Conservation (phyloP, 2,888 invertebrate species). For the Teleogryllus oceanicus region DNA sequence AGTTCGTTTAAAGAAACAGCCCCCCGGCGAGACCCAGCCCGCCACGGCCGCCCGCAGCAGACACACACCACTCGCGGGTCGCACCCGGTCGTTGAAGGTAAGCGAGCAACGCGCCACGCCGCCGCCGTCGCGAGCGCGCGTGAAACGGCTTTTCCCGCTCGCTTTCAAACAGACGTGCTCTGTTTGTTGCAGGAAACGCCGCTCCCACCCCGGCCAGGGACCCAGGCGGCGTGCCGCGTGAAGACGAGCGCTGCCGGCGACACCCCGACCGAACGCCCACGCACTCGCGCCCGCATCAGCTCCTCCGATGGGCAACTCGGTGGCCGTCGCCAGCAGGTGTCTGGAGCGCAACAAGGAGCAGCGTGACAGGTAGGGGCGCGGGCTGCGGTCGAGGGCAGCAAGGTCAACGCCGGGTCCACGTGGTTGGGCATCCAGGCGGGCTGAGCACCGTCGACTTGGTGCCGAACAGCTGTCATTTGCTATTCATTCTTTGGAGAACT, state of each 20-base stretch:
- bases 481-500: no score
- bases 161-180: neutral
- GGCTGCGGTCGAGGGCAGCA: no score
- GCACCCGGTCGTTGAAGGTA: no score
- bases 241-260: neutral
- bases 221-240: neutral
- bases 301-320: neutral
- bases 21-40: no score
- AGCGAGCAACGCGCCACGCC: neutral
- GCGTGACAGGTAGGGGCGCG: neutral
- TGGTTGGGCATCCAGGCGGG: no score
- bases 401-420: no score
- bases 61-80: no score
- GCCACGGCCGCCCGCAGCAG: no score
- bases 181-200: neutral
- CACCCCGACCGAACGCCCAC: neutral
- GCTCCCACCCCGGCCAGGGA: neutral
- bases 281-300: neutral
- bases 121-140: neutral
- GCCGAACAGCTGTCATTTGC: no score
- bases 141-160: neutral
- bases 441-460: no score
- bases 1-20: no score
- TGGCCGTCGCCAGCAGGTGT: conserved; percentile 5
- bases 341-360: neutral